A percentile compares a stretch with the other conserved stretches of the same genome.
These are phyloP conservation scores for Mesodorylaimus sp. DNA, from an alignment of 2,888 invertebrate genomes.

Conservation along the genomic window DNA sequence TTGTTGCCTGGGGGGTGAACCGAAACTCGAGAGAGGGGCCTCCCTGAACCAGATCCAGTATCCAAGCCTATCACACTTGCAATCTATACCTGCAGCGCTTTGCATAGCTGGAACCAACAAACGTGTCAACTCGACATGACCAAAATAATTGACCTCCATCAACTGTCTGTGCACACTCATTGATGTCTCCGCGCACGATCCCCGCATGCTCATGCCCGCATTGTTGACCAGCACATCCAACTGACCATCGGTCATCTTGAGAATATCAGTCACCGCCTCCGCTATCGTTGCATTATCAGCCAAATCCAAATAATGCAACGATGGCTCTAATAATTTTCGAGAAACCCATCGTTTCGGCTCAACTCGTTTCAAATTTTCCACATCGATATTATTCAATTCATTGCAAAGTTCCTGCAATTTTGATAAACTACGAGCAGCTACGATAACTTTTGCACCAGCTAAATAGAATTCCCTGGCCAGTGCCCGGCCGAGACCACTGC, in stretches of 20 bases:
- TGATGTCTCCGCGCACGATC: constrained; percentile 51
- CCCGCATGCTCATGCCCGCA: no score
- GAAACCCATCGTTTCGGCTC: no score
- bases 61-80: no score
- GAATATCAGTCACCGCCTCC: background rate
- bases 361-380: no score
- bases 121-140: background rate
- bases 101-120: background rate
- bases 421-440: constrained; percentile 5
- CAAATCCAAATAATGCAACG: constrained; percentile 4
- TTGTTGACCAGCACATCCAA: no score
- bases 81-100: no score
- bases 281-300: background rate
- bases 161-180: constrained; percentile 63
- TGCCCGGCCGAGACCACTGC: constrained; percentile 20
- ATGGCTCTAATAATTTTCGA: background rate
- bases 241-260: background rate
- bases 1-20: no score
- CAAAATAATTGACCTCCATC: constrained; percentile 67
- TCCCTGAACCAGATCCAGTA: no score
- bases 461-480: constrained; percentile 20
- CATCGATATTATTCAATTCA: background rate
- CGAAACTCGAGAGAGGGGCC: no score
- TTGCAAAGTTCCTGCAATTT: background rate
- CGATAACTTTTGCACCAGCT: no score